These are phyloP conservation scores for Drosophila saltans DNA, from an alignment of 1,140 invertebrate genomes.

Conservation along the genomic window DNA sequence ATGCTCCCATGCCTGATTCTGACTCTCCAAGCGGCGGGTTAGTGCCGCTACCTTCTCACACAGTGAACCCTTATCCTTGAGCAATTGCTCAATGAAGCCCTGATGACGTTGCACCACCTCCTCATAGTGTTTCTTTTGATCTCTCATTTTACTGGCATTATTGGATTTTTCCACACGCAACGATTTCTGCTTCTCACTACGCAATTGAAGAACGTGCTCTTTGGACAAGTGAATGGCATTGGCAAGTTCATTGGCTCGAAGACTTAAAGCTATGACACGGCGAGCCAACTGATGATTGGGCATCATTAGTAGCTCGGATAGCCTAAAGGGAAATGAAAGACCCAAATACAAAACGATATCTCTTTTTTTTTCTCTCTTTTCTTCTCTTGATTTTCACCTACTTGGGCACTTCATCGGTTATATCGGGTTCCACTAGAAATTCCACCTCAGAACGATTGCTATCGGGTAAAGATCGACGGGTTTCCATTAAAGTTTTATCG, in stretches of 20 bases:
- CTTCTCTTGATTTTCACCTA: slow-evolving; percentile 27
- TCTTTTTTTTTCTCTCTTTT: too few relatives aligned
- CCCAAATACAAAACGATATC: background rate
- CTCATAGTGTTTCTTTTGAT: slow-evolving; percentile 88
- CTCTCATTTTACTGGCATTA: slow-evolving; percentile 82
- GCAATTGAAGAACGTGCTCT: slow-evolving; percentile 74
- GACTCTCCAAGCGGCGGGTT: slow-evolving; percentile 83
- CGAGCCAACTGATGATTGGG: slow-evolving; percentile 82
- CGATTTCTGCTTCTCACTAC: slow-evolving; percentile 74
- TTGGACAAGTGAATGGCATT: slow-evolving; percentile 82
- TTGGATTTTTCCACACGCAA: slow-evolving; percentile 72
- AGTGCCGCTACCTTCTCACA: slow-evolving; percentile 87
- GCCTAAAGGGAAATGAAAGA: slow-evolving; percentile 20
- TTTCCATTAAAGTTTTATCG: slow-evolving; percentile 79
- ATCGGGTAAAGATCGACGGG: slow-evolving; percentile 73
- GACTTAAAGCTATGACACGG: slow-evolving; percentile 69
- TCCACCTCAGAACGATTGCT: slow-evolving; percentile 77
- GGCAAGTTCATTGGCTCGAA: slow-evolving; percentile 81
- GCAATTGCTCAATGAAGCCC: slow-evolving; percentile 88
- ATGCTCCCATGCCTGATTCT: slow-evolving; percentile 86
- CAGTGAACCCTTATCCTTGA: slow-evolving; percentile 87
- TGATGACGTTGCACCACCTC: slow-evolving; percentile 87
- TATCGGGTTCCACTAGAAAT: slow-evolving; percentile 78
- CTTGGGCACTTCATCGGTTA: slow-evolving; percentile 82
- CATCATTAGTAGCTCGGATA: slow-evolving; percentile 79